A percentile compares a stretch with the other conserved stretches of the same genome.
Evolutionary conservation across 1,140 invertebrate genomes (phyloP).

Genomic region (Pseudomyrmex dendroicus): DNA sequence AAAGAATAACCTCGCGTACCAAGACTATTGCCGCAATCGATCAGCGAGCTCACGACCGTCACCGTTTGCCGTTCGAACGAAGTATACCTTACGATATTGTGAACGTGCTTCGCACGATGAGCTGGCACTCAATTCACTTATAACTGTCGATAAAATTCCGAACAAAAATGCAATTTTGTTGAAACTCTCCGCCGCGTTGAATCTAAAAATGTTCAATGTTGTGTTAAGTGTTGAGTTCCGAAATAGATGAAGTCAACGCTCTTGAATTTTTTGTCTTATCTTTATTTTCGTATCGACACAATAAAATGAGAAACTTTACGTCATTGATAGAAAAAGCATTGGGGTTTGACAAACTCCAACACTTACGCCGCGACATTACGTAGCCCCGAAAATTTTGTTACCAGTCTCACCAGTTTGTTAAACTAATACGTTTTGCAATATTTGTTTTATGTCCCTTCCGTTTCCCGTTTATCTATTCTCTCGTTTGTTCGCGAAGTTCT

Average conservation of each 20-base stretch:
- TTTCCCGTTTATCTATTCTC: background rate
- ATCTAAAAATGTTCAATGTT: background rate
- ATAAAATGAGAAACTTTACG: background rate
- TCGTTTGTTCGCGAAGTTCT: slow-evolving; percentile 29
- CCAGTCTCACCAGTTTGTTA: slow-evolving; percentile 60
- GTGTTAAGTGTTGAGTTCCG: slow-evolving; percentile 1
- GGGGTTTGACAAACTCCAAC: background rate
- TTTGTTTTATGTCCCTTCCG: slow-evolving; percentile 62
- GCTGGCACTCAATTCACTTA: slow-evolving; percentile 2
- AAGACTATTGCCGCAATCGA: slow-evolving; percentile 15
- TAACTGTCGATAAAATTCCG: slow-evolving; percentile 28
- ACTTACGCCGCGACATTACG: slow-evolving; percentile 8
- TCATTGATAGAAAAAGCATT: background rate
- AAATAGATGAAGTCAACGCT: background rate
- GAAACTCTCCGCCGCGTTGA: background rate
- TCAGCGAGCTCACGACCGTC: slow-evolving; percentile 6
- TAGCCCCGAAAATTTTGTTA: slow-evolving; percentile 70
- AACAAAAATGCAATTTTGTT: slow-evolving; percentile 3
- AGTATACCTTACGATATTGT: slow-evolving; percentile 38
- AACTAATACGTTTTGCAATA: slow-evolving; percentile 74
- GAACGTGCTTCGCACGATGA: slow-evolving; percentile 28
- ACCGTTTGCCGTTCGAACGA: slow-evolving; percentile 1
- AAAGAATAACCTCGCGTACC: slow-evolving; percentile 45
- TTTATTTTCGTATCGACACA: background rate
- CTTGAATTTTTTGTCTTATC: background rate